phyloP scores from a whole-genome alignment of 2,888 invertebrate species.

The Anticlea derivata region DNA sequence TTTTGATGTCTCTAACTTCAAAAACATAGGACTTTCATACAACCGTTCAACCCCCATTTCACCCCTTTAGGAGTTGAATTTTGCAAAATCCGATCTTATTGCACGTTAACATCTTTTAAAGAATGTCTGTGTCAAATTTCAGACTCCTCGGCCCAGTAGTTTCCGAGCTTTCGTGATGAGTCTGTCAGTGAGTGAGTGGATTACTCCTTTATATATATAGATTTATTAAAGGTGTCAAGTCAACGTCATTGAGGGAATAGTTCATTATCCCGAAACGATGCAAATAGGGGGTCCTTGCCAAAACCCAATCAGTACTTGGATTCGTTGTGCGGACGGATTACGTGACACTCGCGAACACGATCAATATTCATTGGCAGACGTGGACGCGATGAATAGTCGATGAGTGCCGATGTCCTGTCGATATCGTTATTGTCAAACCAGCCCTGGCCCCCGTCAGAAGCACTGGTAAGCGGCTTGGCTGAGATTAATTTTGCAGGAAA shows the following conservation, averaged over 20 bases:
- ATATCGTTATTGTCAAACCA: constrained; percentile 34
- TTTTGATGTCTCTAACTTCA: too few relatives aligned
- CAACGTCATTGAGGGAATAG: constrained; percentile 23
- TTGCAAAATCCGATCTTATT: too few relatives aligned
- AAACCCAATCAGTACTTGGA: constrained; percentile 59
- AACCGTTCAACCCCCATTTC: too few relatives aligned
- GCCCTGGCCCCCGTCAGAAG: constrained; percentile 18
- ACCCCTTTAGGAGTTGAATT: too few relatives aligned
- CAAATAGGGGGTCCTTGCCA: constrained; percentile 47
- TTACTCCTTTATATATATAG: too few relatives aligned
- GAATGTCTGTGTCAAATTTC: too few relatives aligned
- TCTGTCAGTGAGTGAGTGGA: too few relatives aligned
- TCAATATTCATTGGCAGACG: constrained; percentile 72
- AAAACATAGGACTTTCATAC: too few relatives aligned
- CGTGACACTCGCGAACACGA: constrained; percentile 63
- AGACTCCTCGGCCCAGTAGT: too few relatives aligned
- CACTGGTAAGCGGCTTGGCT: background rate
- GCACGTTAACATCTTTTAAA: too few relatives aligned
- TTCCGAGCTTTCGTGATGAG: too few relatives aligned
- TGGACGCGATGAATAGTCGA: constrained; percentile 69
- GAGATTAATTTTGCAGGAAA: background rate
- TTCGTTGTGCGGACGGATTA: constrained; percentile 58
- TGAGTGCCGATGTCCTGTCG: constrained; percentile 46
- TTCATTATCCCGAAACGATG: constrained; percentile 35
- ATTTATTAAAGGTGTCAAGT: too few relatives aligned